Base-by-base conservation (phyloP, 2,797 vertebrate species). In the Eptatretus atami region DNA sequence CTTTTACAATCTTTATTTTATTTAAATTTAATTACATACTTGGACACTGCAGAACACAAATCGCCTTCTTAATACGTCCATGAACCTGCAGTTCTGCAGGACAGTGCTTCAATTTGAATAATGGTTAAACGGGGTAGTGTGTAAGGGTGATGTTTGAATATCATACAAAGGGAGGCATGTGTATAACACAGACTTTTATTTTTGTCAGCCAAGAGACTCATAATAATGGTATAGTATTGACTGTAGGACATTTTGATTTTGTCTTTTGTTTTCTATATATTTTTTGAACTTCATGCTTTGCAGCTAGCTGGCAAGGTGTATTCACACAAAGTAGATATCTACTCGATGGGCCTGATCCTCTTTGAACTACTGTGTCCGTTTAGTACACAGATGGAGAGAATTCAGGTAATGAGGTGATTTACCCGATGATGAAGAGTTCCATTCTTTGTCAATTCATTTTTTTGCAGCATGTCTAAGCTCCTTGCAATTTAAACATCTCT, bases 251-350 rank as follows among this genome's bases (percentile, higher is more conserved):
- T 44, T 44, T 44, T 44, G 31, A 44, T 44, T 44, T 44, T 44
- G 31, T 5, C 31, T 44, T 44, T 19, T 19, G 19, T 19, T 19
- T 19, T 19, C 19, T 19, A 19, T 19, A 19, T 19, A 2, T 19
- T 19, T 19, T 19, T 19, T 19, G 4, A 44, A 44, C 15, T 53
- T 15, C 64, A 5, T 52, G 14, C 68, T 74, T 68, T 67, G 13
- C 76, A 98, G 92, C 79, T 95, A 66, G 84, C 80, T 70, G 87
- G 92, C 64, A 90, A 85, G 75, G 86, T 76, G 11, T 98, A 98
- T 69, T 98, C 88, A 6, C 92, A 98, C 71, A 98, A 98, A 75
- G 90, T 98, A 75, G 92, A 98, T 71, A 92, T 98, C 72, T 96
- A 92, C 70, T 98, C 92, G 54, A 75, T 98, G 76, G 92, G 92